Evolutionary conservation across 2,113 vertebrate genomes (phyloP), one percentile per base, ranked within the genome.

Genomic region (Pseudois nayaur): DNA sequence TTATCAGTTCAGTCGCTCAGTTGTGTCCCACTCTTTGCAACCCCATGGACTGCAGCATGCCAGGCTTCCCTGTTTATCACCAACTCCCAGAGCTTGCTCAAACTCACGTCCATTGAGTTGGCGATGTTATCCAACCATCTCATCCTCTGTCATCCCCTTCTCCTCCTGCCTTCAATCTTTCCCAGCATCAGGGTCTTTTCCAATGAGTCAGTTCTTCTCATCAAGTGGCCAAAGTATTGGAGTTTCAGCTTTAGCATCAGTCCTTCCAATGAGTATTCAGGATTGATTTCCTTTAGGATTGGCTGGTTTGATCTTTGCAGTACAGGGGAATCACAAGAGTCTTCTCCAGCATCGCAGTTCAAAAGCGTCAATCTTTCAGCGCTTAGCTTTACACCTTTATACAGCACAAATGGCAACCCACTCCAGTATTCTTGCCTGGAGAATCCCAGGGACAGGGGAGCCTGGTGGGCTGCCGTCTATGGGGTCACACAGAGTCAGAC

Each of bases 401-500:
- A 74, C 5, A 40, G 19, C 6, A 62, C 29, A 62, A 62, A 33
- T 62, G 29, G 60, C 60, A 31, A 33, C 60, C 29, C 29, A 15
- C 60, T 62, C 60, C 6, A 16, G 6, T 62, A 0, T 62, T 62
- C 60, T 62, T 62, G 60, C 60, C 60, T 62, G 29, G 60, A 62
- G 60, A 62, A 62, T 62, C 60, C 29, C 29, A 62, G 29, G 60
- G 60, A 33, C 0, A 0, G 60, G 60, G 6, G 13, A 62, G 60
- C 60, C 60, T 62, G 60, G 60, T 62, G 60, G 60, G 60, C 60
- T 62, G 60, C 29, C 0, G 3, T 3, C 29, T 3, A 62, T 7
- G 59, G 59, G 59, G 29, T 62, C 0, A 3, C 29, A 62, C 59
- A 62, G 13, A 62, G 29, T 62, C 3, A 0, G 60, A 62, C 13